Conservation (phyloP, 2,888 invertebrate genomes). For the Napeogenes inachia region DNA sequence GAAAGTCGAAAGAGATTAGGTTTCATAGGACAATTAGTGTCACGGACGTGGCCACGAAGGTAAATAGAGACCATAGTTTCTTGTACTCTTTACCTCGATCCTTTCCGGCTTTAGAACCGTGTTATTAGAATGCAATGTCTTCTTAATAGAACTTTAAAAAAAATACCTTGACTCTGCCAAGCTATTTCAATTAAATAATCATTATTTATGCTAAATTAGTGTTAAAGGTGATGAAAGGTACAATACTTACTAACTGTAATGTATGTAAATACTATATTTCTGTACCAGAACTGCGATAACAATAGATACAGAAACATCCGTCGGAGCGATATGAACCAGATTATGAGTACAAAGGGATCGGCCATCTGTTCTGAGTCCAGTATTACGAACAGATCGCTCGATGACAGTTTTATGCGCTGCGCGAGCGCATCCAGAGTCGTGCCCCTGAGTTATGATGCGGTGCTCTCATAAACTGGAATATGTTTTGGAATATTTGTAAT, state of each 20-base stretch:
- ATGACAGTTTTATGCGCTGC: slow-evolving; percentile 55
- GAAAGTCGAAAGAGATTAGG: neutral
- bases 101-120: too few relatives aligned
- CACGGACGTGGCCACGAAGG: neutral
- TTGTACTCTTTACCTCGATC: too few relatives aligned
- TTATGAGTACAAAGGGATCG: slow-evolving; percentile 28
- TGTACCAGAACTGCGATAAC: neutral
- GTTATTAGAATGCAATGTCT: too few relatives aligned
- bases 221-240: slow-evolving; percentile 13
- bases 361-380: slow-evolving; percentile 34
- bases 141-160: too few relatives aligned
- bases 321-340: slow-evolving; percentile 12
- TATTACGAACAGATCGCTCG: slow-evolving; percentile 47
- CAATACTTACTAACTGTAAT: neutral
- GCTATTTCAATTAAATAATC: neutral
- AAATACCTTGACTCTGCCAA: neutral
- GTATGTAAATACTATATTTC: neutral
- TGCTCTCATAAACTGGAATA: slow-evolving; percentile 17
- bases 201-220: neutral
- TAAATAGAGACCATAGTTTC: too few relatives aligned
- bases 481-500: slow-evolving; percentile 2
- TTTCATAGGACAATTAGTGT: neutral
- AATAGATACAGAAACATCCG: slow-evolving; percentile 15
- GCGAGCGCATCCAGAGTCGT: slow-evolving; percentile 31
- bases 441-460: slow-evolving; percentile 16